phyloP scores from a whole-genome alignment of 2,113 vertebrate genomes.

The Hiodon alosoides region DNA sequence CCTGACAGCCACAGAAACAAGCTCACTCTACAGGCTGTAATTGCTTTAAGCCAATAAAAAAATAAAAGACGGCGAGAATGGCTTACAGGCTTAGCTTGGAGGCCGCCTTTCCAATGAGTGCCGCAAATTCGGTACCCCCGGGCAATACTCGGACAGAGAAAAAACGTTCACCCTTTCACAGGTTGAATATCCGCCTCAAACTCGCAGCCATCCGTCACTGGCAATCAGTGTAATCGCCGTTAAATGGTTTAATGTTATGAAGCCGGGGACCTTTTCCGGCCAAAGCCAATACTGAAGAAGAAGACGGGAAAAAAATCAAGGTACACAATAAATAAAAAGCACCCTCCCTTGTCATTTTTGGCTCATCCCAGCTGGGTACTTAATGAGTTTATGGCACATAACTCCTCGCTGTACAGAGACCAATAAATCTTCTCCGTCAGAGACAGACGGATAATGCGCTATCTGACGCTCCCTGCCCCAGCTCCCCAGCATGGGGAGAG shows the following conservation, averaged over 20 bases:
- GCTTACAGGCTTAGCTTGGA: constrained; percentile 34
- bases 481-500: constrained; percentile 6
- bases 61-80: constrained; percentile 31
- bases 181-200: background rate
- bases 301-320: constrained; percentile 11
- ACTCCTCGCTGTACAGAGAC: constrained; percentile 25
- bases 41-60: constrained; percentile 49
- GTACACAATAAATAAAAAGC: constrained; percentile 15
- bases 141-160: too few relatives aligned
- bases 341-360: constrained; percentile 23
- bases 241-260: constrained; percentile 1
- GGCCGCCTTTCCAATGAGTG: constrained; percentile 22
- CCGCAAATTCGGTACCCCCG: too few relatives aligned
- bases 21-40: constrained; percentile 37
- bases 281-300: constrained; percentile 18
- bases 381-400: constrained; percentile 38
- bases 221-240: constrained; percentile 27
- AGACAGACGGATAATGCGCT: constrained; percentile 22
- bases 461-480: constrained; percentile 9
- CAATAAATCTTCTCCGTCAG: constrained; percentile 43
- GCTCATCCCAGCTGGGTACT: constrained; percentile 19
- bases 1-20: constrained; percentile 14
- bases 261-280: constrained; percentile 7
- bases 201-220: constrained; percentile 3
- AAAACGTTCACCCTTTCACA: too few relatives aligned